These are phyloP conservation scores for Vanessa atalanta DNA, from an alignment of 1,140 invertebrate species.

Conservation along the genomic window DNA sequence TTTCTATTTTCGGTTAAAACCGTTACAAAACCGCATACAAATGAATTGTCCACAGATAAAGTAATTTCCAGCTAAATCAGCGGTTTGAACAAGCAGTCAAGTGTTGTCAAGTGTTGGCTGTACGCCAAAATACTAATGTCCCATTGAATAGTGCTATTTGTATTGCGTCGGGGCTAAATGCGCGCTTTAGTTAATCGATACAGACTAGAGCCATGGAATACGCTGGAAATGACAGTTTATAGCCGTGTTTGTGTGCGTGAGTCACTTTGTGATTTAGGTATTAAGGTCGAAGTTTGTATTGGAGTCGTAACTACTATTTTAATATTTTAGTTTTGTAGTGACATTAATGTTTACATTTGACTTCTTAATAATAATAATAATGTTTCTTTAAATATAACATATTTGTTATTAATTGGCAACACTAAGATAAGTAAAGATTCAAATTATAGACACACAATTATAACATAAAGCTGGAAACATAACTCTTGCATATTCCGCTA, in stretches of 20 bases:
- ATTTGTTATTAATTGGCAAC: no score
- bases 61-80: constrained; percentile 39
- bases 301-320: no score
- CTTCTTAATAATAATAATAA: no score
- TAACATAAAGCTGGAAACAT: no score
- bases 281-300: neutral
- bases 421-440: no score
- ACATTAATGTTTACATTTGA: neutral
- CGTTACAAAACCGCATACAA: constrained; percentile 9
- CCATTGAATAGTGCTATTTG: constrained; percentile 79
- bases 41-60: constrained; percentile 16
- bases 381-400: neutral
- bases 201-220: constrained; percentile 13
- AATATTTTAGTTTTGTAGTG: neutral
- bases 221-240: neutral
- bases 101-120: constrained; percentile 59
- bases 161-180: constrained; percentile 39
- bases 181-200: constrained; percentile 11
- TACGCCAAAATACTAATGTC: constrained; percentile 77
- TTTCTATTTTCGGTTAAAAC: neutral
- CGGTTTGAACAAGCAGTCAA: constrained; percentile 57
- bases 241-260: neutral
- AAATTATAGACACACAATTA: no score
- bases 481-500: no score
- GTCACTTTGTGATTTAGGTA: neutral